Conservation (phyloP, 2,113 vertebrate species). For the Sturnira hondurensis region DNA sequence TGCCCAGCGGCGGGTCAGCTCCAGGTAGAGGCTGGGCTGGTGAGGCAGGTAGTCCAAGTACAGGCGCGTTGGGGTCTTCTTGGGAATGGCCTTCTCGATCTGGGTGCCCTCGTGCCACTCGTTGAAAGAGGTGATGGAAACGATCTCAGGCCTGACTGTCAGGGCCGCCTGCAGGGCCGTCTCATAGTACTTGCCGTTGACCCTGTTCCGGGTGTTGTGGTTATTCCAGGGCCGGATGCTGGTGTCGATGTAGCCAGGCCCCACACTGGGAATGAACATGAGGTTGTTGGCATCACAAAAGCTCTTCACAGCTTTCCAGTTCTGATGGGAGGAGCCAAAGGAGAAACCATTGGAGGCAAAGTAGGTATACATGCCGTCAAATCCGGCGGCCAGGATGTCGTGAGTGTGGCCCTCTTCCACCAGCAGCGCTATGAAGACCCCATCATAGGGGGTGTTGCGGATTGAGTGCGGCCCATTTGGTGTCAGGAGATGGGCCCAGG, state of each 20-base stretch:
- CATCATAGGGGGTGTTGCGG: slow-evolving; percentile 88
- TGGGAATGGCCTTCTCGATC: slow-evolving; percentile 89
- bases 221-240: slow-evolving; percentile 93
- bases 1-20: slow-evolving; percentile 90
- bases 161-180: slow-evolving; percentile 90
- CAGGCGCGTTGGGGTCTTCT: slow-evolving; percentile 86
- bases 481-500: slow-evolving; percentile 90
- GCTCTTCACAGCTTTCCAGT: slow-evolving; percentile 91
- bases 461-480: slow-evolving; percentile 85
- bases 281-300: slow-evolving; percentile 91
- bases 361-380: slow-evolving; percentile 92
- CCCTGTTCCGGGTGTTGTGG: slow-evolving; percentile 90
- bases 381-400: slow-evolving; percentile 87
- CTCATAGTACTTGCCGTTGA: slow-evolving; percentile 93
- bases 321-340: slow-evolving; percentile 93
- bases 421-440: slow-evolving; percentile 87
- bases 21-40: slow-evolving; percentile 85
- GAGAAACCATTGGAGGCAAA: slow-evolving; percentile 94
- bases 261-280: slow-evolving; percentile 90
- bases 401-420: slow-evolving; percentile 91
- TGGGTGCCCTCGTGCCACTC: slow-evolving; percentile 94
- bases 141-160: slow-evolving; percentile 87
- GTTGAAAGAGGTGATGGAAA: slow-evolving; percentile 93
- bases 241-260: slow-evolving; percentile 90
- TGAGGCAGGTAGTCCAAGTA: slow-evolving; percentile 91